Evolutionary conservation across 2,113 vertebrate genomes (phyloP), one percentile per base, ranked within the genome.

Genomic region (Stomatorhinus ivindoensis): DNA sequence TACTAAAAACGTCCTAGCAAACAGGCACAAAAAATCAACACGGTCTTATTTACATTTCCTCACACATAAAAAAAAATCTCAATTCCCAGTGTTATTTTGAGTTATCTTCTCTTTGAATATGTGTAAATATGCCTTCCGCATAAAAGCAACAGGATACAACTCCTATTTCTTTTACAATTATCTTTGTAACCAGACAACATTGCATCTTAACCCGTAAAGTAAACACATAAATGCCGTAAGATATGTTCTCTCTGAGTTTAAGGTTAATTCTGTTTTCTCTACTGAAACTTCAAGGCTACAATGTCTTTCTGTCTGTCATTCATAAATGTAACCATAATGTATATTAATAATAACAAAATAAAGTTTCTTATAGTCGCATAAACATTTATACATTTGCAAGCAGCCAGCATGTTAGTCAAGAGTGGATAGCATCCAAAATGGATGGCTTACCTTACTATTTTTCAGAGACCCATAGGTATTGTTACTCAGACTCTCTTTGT

Each of bases 401-500:
- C 50, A 86, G 35, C 69, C 69, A 39, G 53, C n/a, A 69, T 47
- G 47, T 15, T 27, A 35, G 50, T 83, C 19, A 61, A 42, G 39
- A 82, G 31, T 76, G 11, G 13, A 53, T 91, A 9, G 27, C 50
- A 15, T 31, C 39, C 47, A 50, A 47, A 87, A 46, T n/a, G 80
- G 42, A 47, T 4, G 42, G 11, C 95, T 95, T 97, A 99, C 97
- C 97, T 98, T 97, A 91, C 91, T 96, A 80, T 97, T 97, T 94
- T 97, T 97, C 93, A 95, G 90, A 82, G 97, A 95, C 87, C 96
- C 97, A 93, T 96, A 92, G 21, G 95, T 93, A 91, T 92, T 95
- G 92, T 93, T 96, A 93, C 96, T 97, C 93, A 98, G 96, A 91
- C 96, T 96, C 82, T 99, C 97, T 95, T 98, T 99, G 94, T 98